Conservation (phyloP, 2,113 vertebrate species). For the Nestor notabilis region DNA sequence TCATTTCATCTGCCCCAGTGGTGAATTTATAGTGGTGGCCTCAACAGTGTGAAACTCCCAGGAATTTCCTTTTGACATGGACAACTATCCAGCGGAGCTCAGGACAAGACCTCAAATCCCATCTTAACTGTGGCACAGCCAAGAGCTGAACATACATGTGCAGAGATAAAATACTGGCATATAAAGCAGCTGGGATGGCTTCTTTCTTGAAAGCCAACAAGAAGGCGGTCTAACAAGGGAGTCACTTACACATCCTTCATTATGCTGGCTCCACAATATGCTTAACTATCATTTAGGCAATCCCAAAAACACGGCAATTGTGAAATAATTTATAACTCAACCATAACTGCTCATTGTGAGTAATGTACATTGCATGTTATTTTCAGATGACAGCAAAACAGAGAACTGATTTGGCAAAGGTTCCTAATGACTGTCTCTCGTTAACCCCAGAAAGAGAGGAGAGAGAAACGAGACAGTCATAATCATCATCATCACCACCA, state of each 20-base stretch:
- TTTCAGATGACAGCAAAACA: background rate
- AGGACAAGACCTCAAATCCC: background rate
- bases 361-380: background rate
- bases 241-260: background rate
- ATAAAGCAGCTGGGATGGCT: background rate
- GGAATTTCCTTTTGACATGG: background rate
- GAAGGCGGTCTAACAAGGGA: background rate
- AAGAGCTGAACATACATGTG: background rate
- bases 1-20: background rate
- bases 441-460: background rate
- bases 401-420: background rate
- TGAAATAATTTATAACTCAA: background rate
- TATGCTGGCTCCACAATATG: background rate
- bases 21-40: background rate
- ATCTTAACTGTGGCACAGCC: background rate
- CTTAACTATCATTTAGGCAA: background rate
- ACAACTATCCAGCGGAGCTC: background rate
- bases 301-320: background rate
- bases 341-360: background rate
- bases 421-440: background rate
- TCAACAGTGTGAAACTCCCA: background rate
- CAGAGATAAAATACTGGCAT: background rate
- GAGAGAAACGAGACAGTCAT: background rate
- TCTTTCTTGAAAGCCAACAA: background rate
- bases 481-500: background rate